Evolutionary conservation across 2,113 vertebrate genomes (phyloP), one percentile per base, ranked within the genome.

Genomic region (Bubo scandiacus): DNA sequence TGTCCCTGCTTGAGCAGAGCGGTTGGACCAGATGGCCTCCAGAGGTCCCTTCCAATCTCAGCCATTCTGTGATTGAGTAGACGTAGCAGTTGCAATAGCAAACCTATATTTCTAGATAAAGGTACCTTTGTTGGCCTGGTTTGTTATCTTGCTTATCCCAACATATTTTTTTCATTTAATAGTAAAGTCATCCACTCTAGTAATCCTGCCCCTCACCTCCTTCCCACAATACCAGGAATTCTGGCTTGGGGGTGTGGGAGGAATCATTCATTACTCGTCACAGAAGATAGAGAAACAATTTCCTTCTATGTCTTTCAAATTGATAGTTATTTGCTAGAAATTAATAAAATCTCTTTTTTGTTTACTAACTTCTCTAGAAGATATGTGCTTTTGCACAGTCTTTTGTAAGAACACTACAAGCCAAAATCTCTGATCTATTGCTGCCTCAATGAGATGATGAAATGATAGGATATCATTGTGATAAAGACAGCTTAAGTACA

Each of bases 161-260:
- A 32, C 10, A 34, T 0, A 8, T 22, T 42, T 34, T 61, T 92
- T 68, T 40, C 26, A 4, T 68, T 72, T 40, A 25, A 27, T 10
- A 1, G 10, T 79, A 8, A 82, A 71, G 9, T 36, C 45, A 59
- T 20, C 6, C 20, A 12, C 11, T 72, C 15, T 30, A 45, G 17
- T 34, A 47, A 62, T 70, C 9, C 63, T 11, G 8, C 12, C 23
- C 3, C 16, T 6, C 1, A 3, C 4, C 3, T 10, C 15, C 0
- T 0, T 2, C 2, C 15, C 9, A 18, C 21, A 63, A 22, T 1
- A 61, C 11, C 75, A 34, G 5, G 23, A 75, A 36, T 19, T 52
- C 7, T 77, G 9, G 26, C 52, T 72, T 73, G 6, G 18, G 17
- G 34, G 7, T 7, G 3, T 4, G 3, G 2, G 16, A 5, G 6